Conservation (phyloP, 2,797 vertebrate species). For the Poliocrania exsul region DNA sequence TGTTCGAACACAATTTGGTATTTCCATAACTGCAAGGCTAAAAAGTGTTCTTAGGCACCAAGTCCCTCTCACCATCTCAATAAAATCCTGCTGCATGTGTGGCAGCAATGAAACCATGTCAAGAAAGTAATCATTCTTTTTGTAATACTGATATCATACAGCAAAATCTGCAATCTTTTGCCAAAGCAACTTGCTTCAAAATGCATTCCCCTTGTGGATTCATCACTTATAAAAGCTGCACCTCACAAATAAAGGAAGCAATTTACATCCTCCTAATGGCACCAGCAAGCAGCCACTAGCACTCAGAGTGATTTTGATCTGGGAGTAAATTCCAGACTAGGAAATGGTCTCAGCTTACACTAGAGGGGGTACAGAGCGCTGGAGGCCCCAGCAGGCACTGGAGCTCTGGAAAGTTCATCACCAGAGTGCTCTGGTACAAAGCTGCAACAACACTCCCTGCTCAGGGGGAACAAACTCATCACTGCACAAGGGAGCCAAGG, state of each 20-base stretch:
- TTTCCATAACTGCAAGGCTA: not conserved
- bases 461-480: not conserved
- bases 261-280: not conserved
- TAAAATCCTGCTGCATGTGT: not conserved
- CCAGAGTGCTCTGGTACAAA: not conserved
- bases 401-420: not conserved
- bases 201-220: not conserved
- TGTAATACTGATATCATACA: not conserved
- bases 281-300: not conserved
- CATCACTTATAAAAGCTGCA: not conserved
- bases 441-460: not conserved
- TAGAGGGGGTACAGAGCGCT: not conserved
- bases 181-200: conserved; percentile 9
- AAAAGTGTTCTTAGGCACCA: not conserved
- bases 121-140: not conserved
- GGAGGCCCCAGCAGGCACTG: not conserved
- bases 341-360: conserved; percentile 14
- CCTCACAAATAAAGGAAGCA: not conserved
- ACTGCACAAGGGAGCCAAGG: not conserved
- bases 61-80: not conserved
- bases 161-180: not conserved
- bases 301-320: not conserved
- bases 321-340: not conserved
- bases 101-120: not conserved
- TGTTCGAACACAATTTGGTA: not conserved